A percentile compares a stretch with the other conserved stretches of the same genome.
Conservation (phyloP, 1,140 invertebrate genomes). For the Lycorma delicatula region DNA sequence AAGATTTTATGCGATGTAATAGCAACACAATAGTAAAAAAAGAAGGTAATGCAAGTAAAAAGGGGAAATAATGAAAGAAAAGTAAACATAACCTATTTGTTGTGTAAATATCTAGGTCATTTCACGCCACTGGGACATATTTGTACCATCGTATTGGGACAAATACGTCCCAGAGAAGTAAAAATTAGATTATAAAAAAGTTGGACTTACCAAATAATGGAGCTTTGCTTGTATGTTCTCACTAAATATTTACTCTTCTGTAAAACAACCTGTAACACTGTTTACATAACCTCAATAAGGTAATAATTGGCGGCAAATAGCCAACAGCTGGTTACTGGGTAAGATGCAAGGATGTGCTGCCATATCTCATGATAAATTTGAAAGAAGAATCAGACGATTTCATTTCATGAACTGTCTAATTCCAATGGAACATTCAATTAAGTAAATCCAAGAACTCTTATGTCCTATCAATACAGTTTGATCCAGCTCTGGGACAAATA, state of each 20-base stretch:
- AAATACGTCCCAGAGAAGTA: not conserved
- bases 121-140: not conserved
- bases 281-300: too few species aligned
- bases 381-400: not conserved
- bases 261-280: too few species aligned
- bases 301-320: not conserved
- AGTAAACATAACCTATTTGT: not conserved
- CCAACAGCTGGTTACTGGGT: not conserved
- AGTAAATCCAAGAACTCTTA: too few species aligned
- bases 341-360: not conserved
- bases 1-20: not conserved
- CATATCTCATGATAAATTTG: not conserved
- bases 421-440: too few species aligned
- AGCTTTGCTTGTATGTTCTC: not conserved
- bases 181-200: not conserved
- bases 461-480: not conserved
- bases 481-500: not conserved
- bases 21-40: not conserved
- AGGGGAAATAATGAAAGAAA: not conserved
- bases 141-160: not conserved
- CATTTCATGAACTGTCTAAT: not conserved
- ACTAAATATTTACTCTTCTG: not conserved
- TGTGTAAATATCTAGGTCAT: not conserved
- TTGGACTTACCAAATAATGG: not conserved
- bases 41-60: not conserved